Conservation (phyloP, 2,888 invertebrate genomes). For the Drosophila yooni region DNA sequence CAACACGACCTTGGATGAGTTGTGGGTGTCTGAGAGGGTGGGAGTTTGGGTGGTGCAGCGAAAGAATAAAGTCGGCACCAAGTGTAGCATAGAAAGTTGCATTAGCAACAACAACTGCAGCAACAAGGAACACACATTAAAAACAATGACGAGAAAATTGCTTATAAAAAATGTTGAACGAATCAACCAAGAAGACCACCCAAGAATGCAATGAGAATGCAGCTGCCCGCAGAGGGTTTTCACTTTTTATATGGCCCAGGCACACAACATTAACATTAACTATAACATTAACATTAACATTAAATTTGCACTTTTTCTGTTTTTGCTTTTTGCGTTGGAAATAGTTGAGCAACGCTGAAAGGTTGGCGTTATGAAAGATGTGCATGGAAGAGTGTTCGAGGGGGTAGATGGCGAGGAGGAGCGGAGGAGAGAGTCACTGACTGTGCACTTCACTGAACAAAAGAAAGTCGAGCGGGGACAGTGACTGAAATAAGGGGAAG, state of each 20-base stretch:
- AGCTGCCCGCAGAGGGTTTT: constrained; percentile 36
- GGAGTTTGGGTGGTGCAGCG: constrained; percentile 25
- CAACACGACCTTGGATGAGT: constrained; percentile 42
- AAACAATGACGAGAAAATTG: constrained; percentile 79
- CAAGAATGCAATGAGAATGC: constrained; percentile 14
- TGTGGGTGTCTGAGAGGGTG: constrained; percentile 11
- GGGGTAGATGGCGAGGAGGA: not conserved
- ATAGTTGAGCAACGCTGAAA: constrained; percentile 24
- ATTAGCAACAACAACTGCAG: constrained; percentile 50
- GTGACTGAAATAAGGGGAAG: not conserved
- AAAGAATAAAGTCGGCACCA: constrained; percentile 52
- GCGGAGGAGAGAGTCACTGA: constrained; percentile 12
- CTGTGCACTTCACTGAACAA: constrained; percentile 45
- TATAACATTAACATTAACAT: constrained; percentile 22
- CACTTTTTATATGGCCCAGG: constrained; percentile 41
- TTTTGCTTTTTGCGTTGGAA: constrained; percentile 16
- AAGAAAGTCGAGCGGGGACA: constrained; percentile 49
- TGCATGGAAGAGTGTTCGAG: constrained; percentile 4
- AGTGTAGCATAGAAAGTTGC: constrained; percentile 68
- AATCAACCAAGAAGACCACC: not conserved
- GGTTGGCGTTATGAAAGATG: constrained; percentile 50
- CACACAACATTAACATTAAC: constrained; percentile 28
- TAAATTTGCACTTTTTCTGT: constrained; percentile 49
- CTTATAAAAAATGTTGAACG: constrained; percentile 58
- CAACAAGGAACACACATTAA: constrained; percentile 36